These are phyloP conservation scores for Machimus atricapillus DNA, from an alignment of 2,888 invertebrate genomes.

Conservation along the genomic window DNA sequence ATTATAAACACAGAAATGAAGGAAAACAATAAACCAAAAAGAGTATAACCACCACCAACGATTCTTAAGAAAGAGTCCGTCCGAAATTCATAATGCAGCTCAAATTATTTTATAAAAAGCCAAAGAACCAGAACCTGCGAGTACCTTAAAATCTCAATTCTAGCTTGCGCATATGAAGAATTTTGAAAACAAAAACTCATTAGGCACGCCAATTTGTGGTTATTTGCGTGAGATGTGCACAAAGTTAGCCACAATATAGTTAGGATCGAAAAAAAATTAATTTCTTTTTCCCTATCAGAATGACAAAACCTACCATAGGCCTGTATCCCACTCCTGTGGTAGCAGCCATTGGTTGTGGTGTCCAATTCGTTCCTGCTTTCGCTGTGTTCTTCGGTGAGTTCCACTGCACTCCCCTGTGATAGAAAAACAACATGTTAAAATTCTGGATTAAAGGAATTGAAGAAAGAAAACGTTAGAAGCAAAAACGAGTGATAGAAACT, in stretches of 20 bases:
- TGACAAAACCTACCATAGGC: constrained; percentile 76
- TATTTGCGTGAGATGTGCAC: constrained; percentile 20
- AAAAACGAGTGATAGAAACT: neutral
- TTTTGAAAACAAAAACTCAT: neutral
- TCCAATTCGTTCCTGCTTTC: constrained; percentile 82
- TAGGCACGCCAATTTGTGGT: neutral
- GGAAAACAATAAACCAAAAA: constrained; percentile 1
- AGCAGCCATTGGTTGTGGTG: constrained; percentile 87
- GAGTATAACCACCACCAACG: neutral
- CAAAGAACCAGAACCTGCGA: neutral
- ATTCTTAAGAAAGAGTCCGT: neutral
- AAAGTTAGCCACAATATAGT: constrained; percentile 22
- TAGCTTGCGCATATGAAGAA: neutral
- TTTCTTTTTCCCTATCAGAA: neutral
- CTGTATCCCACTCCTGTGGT: constrained; percentile 87
- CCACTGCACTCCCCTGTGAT: constrained; percentile 83
- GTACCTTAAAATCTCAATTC: neutral
- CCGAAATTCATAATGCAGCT: neutral
- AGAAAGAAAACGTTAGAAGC: neutral
- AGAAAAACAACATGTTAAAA: neutral
- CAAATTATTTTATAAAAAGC: neutral
- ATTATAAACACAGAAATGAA: constrained; percentile 52
- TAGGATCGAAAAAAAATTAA: neutral
- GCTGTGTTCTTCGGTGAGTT: constrained; percentile 87
- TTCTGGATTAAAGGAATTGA: neutral